Percentiles rank a stretch among this genome's conserved stretches.
phyloP scores from a whole-genome alignment of 2,797 vertebrate genomes.

The Alectoris magna region DNA sequence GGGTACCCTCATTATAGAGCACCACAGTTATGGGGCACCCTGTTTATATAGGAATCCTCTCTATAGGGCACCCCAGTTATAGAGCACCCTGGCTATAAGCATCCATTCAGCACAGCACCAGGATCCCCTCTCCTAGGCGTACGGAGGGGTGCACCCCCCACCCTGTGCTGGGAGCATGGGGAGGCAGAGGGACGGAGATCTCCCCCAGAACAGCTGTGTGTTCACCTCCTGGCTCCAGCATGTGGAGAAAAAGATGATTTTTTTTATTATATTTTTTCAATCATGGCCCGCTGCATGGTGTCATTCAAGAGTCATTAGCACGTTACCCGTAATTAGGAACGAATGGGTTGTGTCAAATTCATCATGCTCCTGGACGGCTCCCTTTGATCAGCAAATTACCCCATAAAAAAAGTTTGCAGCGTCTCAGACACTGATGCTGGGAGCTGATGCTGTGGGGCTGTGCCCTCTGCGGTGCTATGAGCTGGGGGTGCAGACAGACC shows the following conservation, averaged over 20 bases:
- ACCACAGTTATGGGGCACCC: no score
- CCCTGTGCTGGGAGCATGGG: no score
- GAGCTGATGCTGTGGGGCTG: background rate
- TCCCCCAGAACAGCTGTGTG: background rate
- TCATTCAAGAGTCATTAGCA: constrained; percentile 56
- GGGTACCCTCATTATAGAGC: no score
- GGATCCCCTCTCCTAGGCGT: no score
- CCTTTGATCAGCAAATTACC: constrained; percentile 28
- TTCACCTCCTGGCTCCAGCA: background rate
- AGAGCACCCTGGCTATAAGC: no score
- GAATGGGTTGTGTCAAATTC: constrained; percentile 56
- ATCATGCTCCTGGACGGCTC: constrained; percentile 23
- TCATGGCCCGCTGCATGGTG: background rate
- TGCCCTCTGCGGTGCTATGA: background rate
- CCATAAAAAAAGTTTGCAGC: background rate
- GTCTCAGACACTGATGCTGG: background rate
- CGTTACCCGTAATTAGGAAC: constrained; percentile 53
- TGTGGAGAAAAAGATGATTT: background rate
- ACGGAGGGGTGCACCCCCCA: background rate
- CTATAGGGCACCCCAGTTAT: background rate
- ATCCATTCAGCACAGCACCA: no score
- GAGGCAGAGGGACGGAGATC: background rate
- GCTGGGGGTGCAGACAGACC: no score
- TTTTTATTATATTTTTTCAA: background rate
- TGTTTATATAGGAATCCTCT: background rate